These are phyloP conservation scores for Entelurus aequoreus DNA, from an alignment of 2,113 vertebrate species.

Conservation along the genomic window DNA sequence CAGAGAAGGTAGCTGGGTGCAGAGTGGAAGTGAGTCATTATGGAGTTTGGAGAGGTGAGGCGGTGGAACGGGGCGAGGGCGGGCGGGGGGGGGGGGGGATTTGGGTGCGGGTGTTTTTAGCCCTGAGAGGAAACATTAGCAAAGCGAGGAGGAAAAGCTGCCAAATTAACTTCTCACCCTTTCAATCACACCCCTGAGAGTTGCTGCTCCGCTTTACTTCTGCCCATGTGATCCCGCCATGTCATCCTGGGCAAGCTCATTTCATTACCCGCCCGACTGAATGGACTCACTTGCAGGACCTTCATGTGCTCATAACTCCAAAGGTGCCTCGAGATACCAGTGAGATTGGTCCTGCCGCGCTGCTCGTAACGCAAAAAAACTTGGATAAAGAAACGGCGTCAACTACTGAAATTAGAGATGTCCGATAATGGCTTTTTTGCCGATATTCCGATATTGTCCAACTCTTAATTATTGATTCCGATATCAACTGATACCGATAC, in stretches of 20 bases:
- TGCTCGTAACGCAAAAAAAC: too few relatives aligned
- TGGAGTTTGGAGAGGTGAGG: constrained; percentile 60
- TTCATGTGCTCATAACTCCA: neutral
- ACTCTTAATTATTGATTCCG: too few relatives aligned
- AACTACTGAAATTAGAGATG: too few relatives aligned
- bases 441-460: too few relatives aligned
- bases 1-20: constrained; percentile 49
- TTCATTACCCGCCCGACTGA: neutral
- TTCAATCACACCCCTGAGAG: constrained; percentile 99
- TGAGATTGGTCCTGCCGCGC: too few relatives aligned
- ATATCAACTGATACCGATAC: too few relatives aligned
- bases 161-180: constrained; percentile 99
- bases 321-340: too few relatives aligned
- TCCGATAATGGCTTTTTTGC: too few relatives aligned
- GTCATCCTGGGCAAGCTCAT: neutral
- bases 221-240: constrained; percentile 76
- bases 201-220: constrained; percentile 87
- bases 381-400: too few relatives aligned
- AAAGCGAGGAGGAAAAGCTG: constrained; percentile 97
- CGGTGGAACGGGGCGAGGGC: constrained; percentile 42
- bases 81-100: neutral
- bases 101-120: constrained; percentile 72
- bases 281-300: neutral
- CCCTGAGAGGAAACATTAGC: constrained; percentile 87
- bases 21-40: constrained; percentile 59